Conservation (phyloP, 2,113 vertebrate genomes). For the Talpa occidentalis region DNA sequence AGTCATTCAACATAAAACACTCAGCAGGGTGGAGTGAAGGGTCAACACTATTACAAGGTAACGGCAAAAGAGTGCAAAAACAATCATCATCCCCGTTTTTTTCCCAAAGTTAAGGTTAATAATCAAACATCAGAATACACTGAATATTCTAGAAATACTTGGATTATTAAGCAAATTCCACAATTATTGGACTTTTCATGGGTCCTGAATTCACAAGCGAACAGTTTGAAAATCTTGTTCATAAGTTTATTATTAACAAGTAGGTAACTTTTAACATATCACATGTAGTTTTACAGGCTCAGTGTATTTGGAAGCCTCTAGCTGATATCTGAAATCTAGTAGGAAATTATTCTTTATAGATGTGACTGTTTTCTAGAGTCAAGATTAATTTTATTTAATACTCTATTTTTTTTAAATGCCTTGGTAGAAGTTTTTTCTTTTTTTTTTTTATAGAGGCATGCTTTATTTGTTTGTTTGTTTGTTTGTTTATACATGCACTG, state of each 20-base stretch:
- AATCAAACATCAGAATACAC: background rate
- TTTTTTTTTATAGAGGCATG: too few species aligned
- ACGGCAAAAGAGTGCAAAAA: background rate
- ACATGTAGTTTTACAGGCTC: constrained; percentile 11
- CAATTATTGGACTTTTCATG: background rate
- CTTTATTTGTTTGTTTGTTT: too few species aligned
- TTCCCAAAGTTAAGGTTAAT: background rate
- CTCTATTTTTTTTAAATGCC: background rate
- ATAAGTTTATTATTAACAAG: constrained; percentile 65
- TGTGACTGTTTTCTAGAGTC: background rate
- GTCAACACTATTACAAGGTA: background rate
- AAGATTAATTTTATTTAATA: background rate
- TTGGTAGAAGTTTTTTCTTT: background rate
- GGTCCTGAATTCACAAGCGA: background rate
- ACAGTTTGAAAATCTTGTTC: constrained; percentile 35
- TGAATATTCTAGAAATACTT: constrained; percentile 36
- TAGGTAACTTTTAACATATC: constrained; percentile 33
- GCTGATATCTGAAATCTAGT: background rate
- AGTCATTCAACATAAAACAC: background rate
- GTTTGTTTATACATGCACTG: too few species aligned
- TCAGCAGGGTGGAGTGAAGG: background rate
- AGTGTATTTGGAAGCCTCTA: background rate
- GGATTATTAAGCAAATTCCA: background rate
- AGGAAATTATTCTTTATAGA: background rate
- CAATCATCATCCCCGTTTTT: background rate